A percentile compares a stretch with the other conserved stretches of the same genome.
phyloP scores from a whole-genome alignment of 2,888 invertebrate species.

The Leptopilina drosophilae region DNA sequence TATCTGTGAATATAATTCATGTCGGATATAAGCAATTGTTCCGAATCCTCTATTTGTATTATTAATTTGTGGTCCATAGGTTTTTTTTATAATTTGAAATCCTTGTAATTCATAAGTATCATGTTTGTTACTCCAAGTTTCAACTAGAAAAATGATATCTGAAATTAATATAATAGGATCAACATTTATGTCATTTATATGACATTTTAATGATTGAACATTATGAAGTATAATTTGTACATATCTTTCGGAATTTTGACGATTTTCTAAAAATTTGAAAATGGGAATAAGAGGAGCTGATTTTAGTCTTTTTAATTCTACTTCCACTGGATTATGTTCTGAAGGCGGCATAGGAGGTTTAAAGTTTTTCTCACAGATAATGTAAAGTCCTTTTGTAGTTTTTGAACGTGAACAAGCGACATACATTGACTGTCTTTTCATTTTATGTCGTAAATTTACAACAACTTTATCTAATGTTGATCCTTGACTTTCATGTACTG shows the following conservation, averaged over 20 bases:
- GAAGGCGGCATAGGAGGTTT: background rate
- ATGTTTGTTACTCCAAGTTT: constrained; percentile 23
- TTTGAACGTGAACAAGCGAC: constrained; percentile 47
- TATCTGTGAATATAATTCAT: background rate
- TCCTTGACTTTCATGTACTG: too few relatives aligned
- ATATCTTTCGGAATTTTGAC: background rate
- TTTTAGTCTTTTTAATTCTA: constrained; percentile 41
- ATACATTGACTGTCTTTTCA: constrained; percentile 46
- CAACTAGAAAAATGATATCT: constrained; percentile 25
- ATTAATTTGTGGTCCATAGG: background rate
- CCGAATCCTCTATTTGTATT: background rate
- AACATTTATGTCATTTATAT: constrained; percentile 28
- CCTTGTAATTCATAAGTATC: constrained; percentile 10
- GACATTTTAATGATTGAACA: constrained; percentile 36
- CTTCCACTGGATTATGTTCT: constrained; percentile 49
- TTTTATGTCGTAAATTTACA: constrained; percentile 45
- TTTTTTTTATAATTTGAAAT: constrained; percentile 16
- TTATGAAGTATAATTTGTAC: constrained; percentile 33
- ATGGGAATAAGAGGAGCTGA: constrained; percentile 7
- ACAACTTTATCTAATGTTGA: constrained; percentile 45
- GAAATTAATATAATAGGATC: constrained; percentile 32
- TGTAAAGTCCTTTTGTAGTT: constrained; percentile 44
- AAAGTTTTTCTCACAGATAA: constrained; percentile 19
- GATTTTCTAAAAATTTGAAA: constrained; percentile 37
- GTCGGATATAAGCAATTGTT: background rate